Base-by-base conservation (phyloP, 2,888 invertebrate species). In the Xanthia icteritia region DNA sequence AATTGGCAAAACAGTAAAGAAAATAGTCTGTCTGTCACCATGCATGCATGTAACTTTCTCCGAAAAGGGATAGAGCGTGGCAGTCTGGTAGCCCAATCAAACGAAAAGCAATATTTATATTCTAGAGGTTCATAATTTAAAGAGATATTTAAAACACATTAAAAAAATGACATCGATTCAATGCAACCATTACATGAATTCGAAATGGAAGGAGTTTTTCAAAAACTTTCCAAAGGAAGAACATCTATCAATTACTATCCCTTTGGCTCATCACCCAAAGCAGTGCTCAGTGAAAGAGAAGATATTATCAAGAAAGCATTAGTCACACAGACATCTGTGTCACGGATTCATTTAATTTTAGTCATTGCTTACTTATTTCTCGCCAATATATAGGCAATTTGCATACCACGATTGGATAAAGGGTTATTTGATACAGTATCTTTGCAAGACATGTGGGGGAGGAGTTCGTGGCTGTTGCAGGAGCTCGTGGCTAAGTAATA, bases 1-100 rank as follows among this genome's bases (percentile, higher is more conserved):
- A 81, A 81, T 78, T 64, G n/a, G 31, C 56, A 75, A 36, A 65
- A 65, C 82, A 27, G n/a, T 64, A 15, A 54, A 17, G n/a, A 48
- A 56, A 54, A 15, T 15, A 73, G 17, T 63, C 8, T 67, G 2
- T 61, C 13, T 77, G 63, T 54, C 27, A 64, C 56, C 58, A 58
- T 58, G 58, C 54, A 20, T 5, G 11, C 31, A 48, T 6, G 17
- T 17, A 0, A 64, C 42, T 65, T 65, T 73, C 45, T 51, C 39
- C 36, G 39, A 45, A 70, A 48, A 31, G 23, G 45, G 17, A 27
- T 45, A 61, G 23, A 80, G 13, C 31, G 17, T 20, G 20, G 17
- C 11, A 23, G 61, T 61, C 5, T 45, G 23, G 58, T 27, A 36
- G 20, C 23, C 23, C 1, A 27, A 77, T 36, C 23, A 60, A 23